Evolutionary conservation across 2,113 vertebrate genomes (phyloP), one percentile per base, ranked within the genome.

Genomic region (Gobiocypris rarus): DNA sequence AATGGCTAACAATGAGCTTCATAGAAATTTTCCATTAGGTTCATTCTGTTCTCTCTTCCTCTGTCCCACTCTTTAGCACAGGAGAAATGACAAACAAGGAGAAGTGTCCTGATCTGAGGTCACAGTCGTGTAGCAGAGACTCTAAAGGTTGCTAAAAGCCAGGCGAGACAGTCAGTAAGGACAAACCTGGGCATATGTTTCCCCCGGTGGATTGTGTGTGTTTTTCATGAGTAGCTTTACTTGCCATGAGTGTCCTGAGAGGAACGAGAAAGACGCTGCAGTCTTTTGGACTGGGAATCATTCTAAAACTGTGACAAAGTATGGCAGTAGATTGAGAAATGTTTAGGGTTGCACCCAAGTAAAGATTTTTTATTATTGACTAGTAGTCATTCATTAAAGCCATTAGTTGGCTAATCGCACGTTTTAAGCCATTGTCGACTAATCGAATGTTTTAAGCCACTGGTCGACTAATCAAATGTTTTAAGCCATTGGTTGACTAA

Each of bases 131-230:
- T 26, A 17, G 56, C 34, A 10, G 75, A 78, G n/a, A 8, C 75
- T 77, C 31, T 78, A 43, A 61, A 78, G 11, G 56, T 61, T 78
- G 75, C 63, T 63, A 73, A 75, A 71, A 82, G 65, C 41, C 65
- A 82, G 65, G 7, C 45, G 5, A 82, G 81, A 71, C 65, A 73
- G 81, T 82, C 81, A 54, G 59, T 75, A 75, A 83, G 71, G 82
- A 75, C 82, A 65, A 34, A 83, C 82, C 71, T 63, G 43, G 54
- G 58, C 28, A 59, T 84, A 59, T 61, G 76, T 79, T 61, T 79
- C 14, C 56, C 56, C 41, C 0, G 14, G 56, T 63, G 58, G n/a
- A 28, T 61, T 73, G 41, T 17, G 54, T 24, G 19, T 14, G 38
- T n/a, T 58, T 76, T 76, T 76, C n/a, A n/a, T 2, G 4, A 77